A percentile compares a stretch with the other conserved stretches of the same genome.
Conservation (phyloP, 1,140 invertebrate species). For the Neodiprion pinetum region DNA sequence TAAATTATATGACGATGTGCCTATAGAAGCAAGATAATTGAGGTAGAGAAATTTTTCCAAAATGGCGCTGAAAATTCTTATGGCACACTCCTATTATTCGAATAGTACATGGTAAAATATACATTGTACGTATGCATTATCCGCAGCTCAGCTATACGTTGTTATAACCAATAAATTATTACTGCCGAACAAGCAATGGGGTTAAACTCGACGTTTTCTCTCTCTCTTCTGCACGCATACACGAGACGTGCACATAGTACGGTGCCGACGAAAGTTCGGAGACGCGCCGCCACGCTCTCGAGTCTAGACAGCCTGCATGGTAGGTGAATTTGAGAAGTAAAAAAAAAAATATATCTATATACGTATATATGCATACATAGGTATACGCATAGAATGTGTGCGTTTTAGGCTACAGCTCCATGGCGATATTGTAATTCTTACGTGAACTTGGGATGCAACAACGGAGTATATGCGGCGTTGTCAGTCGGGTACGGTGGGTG, state of each 20-base stretch:
- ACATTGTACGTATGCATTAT: too few relatives aligned
- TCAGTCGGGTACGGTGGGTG: background rate
- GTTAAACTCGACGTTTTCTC: background rate
- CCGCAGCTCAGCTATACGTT: background rate
- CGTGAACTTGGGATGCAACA: background rate
- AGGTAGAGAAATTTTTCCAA: conserved; percentile 47
- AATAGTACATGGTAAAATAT: too few relatives aligned
- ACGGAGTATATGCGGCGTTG: background rate
- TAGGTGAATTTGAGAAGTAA: background rate
- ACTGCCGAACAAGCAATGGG: background rate
- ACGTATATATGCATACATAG: too few relatives aligned
- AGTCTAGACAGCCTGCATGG: too few relatives aligned
- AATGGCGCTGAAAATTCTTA: conserved; percentile 49
- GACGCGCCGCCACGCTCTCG: background rate
- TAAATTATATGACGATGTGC: background rate
- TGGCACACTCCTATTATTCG: too few relatives aligned
- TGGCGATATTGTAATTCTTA: background rate
- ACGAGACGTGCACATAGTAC: background rate
- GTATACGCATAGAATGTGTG: too few relatives aligned
- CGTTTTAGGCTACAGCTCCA: too few relatives aligned
- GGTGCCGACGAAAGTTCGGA: conserved; percentile 3
- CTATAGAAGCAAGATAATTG: too few relatives aligned
- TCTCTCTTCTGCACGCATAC: background rate
- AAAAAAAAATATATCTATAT: background rate
- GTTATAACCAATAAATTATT: conserved; percentile 1